Conservation (phyloP, 2,797 vertebrate species). For the Rhinoraja longicauda region DNA sequence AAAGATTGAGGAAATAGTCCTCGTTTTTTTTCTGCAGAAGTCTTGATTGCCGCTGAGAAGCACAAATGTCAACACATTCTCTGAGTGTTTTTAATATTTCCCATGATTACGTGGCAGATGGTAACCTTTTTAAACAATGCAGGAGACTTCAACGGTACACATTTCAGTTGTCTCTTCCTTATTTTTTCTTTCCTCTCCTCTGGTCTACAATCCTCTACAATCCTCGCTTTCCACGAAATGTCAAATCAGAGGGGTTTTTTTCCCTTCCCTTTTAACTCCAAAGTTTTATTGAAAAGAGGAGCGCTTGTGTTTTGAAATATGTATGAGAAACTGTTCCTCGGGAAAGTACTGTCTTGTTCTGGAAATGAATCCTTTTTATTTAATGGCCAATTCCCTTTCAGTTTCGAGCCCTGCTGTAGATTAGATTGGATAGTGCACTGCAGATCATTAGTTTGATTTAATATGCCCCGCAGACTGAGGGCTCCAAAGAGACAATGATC, state of each 20-base stretch:
- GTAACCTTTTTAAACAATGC: conserved; percentile 36
- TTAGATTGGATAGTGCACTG: conserved; percentile 52
- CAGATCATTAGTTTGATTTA: conserved; percentile 69
- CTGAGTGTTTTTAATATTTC: conserved; percentile 33
- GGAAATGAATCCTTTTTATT: conserved; percentile 10
- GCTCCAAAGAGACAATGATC: conserved; percentile 53
- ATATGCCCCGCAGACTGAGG: conserved; percentile 58
- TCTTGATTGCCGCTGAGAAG: conserved; percentile 27
- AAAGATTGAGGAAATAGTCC: background rate
- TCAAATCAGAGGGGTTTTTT: conserved; percentile 62
- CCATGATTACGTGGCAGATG: conserved; percentile 27
- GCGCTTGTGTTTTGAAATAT: background rate
- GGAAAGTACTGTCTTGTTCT: conserved; percentile 12
- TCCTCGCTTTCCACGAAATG: conserved; percentile 59
- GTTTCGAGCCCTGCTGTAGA: conserved; percentile 54
- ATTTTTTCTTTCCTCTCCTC: conserved; percentile 42
- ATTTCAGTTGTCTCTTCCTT: conserved; percentile 37
- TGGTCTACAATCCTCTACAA: conserved; percentile 50
- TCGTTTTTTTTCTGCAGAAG: background rate
- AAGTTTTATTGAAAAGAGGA: conserved; percentile 61
- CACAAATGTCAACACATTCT: background rate
- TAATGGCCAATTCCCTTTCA: conserved; percentile 40
- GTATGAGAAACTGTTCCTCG: conserved; percentile 7
- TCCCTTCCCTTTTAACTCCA: conserved; percentile 48
- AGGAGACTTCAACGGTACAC: background rate